Base-by-base conservation (phyloP, 2,888 invertebrate genomes). In the Leptopilina myrica region DNA sequence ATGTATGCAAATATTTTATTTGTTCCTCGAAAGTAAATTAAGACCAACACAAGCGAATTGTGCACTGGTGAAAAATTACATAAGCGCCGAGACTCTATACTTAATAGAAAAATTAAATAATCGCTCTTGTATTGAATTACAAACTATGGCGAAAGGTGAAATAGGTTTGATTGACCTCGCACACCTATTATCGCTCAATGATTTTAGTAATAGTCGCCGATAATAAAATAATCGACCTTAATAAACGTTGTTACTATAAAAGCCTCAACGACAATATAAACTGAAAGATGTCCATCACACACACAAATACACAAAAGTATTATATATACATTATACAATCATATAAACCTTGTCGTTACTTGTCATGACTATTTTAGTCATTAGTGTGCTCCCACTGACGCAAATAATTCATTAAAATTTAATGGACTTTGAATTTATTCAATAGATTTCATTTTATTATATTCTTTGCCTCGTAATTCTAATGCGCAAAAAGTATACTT, bases 161-260 rank as follows among this genome's bases (percentile, higher is more conserved):
- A 66, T 66, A 66, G 15, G 7, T 46, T 15, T 66, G 43, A 66
- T 66, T 66, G 46, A 66, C 66, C 66, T 66, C 43, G 66, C 46
- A 46, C 9, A 43, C 46, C 66, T 66, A n/a, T 43, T 66, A 66
- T 66, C 66, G 20, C 15, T 66, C 43, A 66, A 46, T 43, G 66
- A 66, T 66, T 46, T 65, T n/a, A n/a, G 33, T 12, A 40, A 14
- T 20, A 64, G 12, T 64, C 26, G 40, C 33, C 64, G 33, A 64
- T 64, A 64, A 33, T 64, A 64, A 64, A 64, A 64, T 64, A 64
- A 64, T 64, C 62, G 62, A 62, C 62, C 62, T 62, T 62, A 62
- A 62, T 62, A 62, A 62, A 62, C 9, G 62, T 20, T 62, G 15
- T 62, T 62, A 15, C 62, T 62, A 15, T 62, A 62, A 62, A 62